Conservation (phyloP, 2,113 vertebrate genomes). For the Oncorhynchus keta region DNA sequence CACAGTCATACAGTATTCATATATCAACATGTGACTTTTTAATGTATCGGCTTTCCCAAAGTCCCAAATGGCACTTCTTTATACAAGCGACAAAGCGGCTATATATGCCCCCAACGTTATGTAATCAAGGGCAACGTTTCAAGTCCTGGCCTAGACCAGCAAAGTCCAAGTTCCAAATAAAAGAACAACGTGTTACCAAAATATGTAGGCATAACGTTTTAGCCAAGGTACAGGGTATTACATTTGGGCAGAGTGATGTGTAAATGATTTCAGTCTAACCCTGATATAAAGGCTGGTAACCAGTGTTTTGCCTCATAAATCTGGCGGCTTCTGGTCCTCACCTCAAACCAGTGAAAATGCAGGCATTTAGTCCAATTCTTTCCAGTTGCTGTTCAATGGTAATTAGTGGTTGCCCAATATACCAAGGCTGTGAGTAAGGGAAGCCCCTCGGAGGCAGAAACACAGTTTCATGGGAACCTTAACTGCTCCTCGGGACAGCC, state of each 20-base stretch:
- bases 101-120: conserved; percentile 44
- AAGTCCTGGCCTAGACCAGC: conserved; percentile 59
- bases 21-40: conserved; percentile 54
- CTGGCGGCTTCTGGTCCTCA: conserved; percentile 60
- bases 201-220: conserved; percentile 47
- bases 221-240: conserved; percentile 40
- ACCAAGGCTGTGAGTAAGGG: conserved; percentile 62
- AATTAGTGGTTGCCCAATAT: conserved; percentile 74
- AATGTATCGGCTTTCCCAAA: conserved; percentile 37
- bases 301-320: conserved; percentile 66
- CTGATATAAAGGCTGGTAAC: conserved; percentile 35
- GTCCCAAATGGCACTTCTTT: conserved; percentile 35
- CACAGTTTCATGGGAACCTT: conserved; percentile 53
- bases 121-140: conserved; percentile 59
- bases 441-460: conserved; percentile 58
- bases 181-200: conserved; percentile 48
- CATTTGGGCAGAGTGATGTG: conserved; percentile 35
- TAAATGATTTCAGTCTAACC: conserved; percentile 30
- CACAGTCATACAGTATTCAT: conserved; percentile 25
- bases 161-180: conserved; percentile 59
- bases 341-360: conserved; percentile 68
- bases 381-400: conserved; percentile 61
- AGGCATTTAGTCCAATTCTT: conserved; percentile 57
- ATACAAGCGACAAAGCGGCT: conserved; percentile 49
- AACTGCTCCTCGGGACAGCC: conserved; percentile 46